phyloP scores from a whole-genome alignment of 1,140 invertebrate species.

The Palaemon carinicauda region DNA sequence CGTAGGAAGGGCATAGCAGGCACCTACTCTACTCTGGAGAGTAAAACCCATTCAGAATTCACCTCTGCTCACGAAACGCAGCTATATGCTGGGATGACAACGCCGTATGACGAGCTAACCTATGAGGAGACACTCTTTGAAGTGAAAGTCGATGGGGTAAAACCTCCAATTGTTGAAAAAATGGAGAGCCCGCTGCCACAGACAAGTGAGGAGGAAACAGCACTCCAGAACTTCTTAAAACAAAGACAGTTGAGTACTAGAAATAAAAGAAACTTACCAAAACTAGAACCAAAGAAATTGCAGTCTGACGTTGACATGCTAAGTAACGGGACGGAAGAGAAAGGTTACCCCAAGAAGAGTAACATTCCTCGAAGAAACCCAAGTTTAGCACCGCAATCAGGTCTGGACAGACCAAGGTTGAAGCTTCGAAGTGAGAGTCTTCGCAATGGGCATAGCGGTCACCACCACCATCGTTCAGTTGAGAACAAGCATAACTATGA shows the following conservation, averaged over 20 bases:
- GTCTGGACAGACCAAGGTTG: background rate
- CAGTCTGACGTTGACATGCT: background rate
- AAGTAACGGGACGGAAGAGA: background rate
- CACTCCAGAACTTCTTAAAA: background rate
- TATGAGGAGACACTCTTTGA: conserved; percentile 58
- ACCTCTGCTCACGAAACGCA: conserved; percentile 36
- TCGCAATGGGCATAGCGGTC: background rate
- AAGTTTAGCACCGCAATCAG: background rate
- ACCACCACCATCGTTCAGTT: background rate
- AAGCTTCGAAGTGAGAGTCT: background rate
- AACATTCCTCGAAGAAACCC: background rate
- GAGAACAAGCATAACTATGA: background rate
- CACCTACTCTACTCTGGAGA: conserved; percentile 46
- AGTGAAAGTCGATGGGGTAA: background rate
- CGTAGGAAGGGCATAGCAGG: conserved; percentile 43
- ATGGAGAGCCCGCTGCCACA: background rate
- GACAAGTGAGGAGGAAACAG: conserved; percentile 22
- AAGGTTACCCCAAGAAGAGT: background rate
- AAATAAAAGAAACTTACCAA: background rate
- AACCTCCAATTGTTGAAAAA: background rate
- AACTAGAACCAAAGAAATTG: background rate
- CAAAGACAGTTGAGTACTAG: background rate
- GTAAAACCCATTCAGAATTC: conserved; percentile 30
- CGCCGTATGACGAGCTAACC: conserved; percentile 55
- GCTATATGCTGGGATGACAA: conserved; percentile 26